Percentiles rank a stretch among this genome's conserved stretches.
Conservation (phyloP, 2,113 vertebrate species). For the Chrysemys picta region DNA sequence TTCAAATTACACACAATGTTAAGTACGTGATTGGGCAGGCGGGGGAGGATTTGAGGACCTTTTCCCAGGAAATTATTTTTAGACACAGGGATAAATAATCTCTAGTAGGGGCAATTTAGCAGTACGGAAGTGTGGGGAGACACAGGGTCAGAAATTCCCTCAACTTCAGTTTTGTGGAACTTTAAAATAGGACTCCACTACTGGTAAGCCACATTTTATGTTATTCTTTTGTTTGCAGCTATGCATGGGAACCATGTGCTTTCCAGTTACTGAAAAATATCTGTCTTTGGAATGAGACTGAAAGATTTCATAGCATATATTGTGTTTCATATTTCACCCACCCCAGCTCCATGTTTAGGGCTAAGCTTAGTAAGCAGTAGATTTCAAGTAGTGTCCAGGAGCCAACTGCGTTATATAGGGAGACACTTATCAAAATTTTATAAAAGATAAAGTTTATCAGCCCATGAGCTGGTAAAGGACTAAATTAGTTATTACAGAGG, state of each 20-base stretch:
- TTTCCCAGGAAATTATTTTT: not conserved
- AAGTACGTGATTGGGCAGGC: too few species aligned
- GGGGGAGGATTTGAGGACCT: not conserved
- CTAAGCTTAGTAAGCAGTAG: not conserved
- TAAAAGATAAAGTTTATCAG: not conserved
- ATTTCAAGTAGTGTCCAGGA: not conserved
- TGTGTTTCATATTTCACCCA: not conserved
- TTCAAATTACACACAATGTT: not conserved
- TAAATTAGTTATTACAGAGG: not conserved
- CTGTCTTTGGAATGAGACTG: not conserved
- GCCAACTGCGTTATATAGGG: not conserved
- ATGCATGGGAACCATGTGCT: not conserved
- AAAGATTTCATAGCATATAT: too few species aligned
- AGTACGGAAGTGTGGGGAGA: not conserved
- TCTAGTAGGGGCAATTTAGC: not conserved
- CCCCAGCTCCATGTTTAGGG: not conserved
- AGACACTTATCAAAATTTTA: not conserved
- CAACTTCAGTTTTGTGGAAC: not conserved
- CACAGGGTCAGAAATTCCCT: not conserved
- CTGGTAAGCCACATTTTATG: not conserved
- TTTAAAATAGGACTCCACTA: not conserved
- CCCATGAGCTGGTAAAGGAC: not conserved
- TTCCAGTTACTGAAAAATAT: not conserved
- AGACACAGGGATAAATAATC: not conserved
- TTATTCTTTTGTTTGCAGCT: not conserved